Evolutionary conservation across 1,140 invertebrate genomes (phyloP), one percentile per base, ranked within the genome.

Genomic region (Scaptomyza graminum): DNA sequence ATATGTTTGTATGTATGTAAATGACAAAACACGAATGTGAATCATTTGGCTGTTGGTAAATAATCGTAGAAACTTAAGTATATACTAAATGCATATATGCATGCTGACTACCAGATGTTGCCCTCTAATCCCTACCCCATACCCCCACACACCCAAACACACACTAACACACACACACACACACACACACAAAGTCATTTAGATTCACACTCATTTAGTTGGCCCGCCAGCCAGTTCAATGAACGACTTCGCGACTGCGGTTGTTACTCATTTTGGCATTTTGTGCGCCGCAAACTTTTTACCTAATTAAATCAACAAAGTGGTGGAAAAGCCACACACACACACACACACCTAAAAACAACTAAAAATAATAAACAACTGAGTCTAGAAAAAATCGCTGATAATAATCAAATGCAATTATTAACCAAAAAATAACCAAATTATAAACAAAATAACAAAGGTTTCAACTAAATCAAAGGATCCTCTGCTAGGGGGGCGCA

Each of bases 241-340:
- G 81, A 68, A 85, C 81, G 76, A 56, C 47, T 57, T 56, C 57
- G 59, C 62, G 70, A 41, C 64, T 66, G 79, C 44, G 65, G 50
- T 64, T 79, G 61, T 80, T 77, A 72, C 60, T 78, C 74, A 78
- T 87, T 87, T 87, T 56, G 59, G 47, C 12, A 12, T 69, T 74
- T 74, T 69, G 44, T 69, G 16, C 44, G 70, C 57, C 75, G 46
- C 78, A 76, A 70, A 70, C 47, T 69, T 81, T 82, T 87, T 85
- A 68, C 64, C 78, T 87, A 85, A 85, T 85, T 85, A 87, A 87
- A 73, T 71, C 69, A 74, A 74, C 70, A 68, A 79, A 87, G 62
- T 74, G 80, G 43, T 62, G 51, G 39, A 61, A 80, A 76, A 62
- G 62, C 79, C 71, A 66, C 55, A 74, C 31, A 57, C 8, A 31